These are phyloP conservation scores for Myotis vivesi DNA, from an alignment of 2,797 vertebrate genomes.

Conservation along the genomic window DNA sequence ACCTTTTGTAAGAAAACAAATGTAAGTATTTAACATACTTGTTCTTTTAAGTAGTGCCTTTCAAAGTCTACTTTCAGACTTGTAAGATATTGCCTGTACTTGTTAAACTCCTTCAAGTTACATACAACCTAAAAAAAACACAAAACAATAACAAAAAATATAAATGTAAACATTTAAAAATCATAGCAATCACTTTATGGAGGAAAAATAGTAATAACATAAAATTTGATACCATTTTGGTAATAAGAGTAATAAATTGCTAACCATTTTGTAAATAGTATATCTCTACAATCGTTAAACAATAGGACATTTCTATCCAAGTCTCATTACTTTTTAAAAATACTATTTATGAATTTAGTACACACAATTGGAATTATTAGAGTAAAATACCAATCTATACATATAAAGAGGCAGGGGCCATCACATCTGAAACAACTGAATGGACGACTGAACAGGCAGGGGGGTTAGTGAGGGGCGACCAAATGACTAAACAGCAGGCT, in stretches of 20 bases:
- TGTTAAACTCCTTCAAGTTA: conserved; percentile 79
- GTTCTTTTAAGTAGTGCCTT: conserved; percentile 81
- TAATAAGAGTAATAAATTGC: background rate
- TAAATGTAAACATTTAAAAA: conserved; percentile 18
- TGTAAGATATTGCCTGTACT: conserved; percentile 80
- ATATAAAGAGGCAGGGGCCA: too few relatives aligned
- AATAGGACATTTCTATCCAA: background rate
- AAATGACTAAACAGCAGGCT: too few relatives aligned
- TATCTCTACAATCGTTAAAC: background rate
- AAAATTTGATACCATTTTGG: background rate
- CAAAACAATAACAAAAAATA: background rate
- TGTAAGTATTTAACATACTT: conserved; percentile 76
- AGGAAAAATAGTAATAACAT: background rate
- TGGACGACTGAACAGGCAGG: too few relatives aligned
- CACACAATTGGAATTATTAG: background rate
- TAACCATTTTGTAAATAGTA: background rate
- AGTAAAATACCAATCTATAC: background rate
- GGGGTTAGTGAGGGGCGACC: too few relatives aligned
- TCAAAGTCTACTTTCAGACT: conserved; percentile 81
- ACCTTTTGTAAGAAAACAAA: background rate
- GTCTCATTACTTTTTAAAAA: background rate
- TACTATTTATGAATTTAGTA: background rate
- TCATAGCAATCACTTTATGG: background rate
- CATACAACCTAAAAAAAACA: conserved; percentile 76
- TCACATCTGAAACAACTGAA: too few relatives aligned